Base-by-base conservation (phyloP, 2,113 vertebrate genomes). In the Pseudorhombus dupliciocellatus region DNA sequence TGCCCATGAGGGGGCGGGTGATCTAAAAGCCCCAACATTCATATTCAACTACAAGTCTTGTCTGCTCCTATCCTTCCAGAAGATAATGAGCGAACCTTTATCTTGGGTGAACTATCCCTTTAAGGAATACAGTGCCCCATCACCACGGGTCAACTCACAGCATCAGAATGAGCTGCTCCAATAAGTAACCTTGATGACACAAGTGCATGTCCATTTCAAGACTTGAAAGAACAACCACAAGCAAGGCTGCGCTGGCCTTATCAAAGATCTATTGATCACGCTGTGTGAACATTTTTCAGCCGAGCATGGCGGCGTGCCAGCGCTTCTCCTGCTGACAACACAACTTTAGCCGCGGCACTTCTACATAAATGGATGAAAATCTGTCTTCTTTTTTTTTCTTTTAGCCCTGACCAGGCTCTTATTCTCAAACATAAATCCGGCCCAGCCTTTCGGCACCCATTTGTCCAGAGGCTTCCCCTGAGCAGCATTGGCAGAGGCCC, bases 191-290 rank as follows among this genome's bases (percentile, higher is more conserved):
- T 68, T 14, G 37, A 62, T 80, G 67, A 81, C 57, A 69, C 52
- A 0, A 59, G 60, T 40, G 15, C 7, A 16, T 66, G 57, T 75
- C 46, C 48, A 56, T 4, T 51, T 66, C 57, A 30, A 22, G 40
- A 51, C 63, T 65, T 74, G 44, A 88, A 77, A 77, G 65, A 64
- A 62, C 42, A 63, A 53, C 66, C 66, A 48, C 60, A 75, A 57
- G 44, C 58, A 22, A 62, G 60, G 71, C 24, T 31, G 34, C 62
- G 69, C 76, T 76, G 59, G 67, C 30, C 50, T 85, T 65, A 87
- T 84, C 81, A 87, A 79, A 87, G 62, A 88, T 82, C 84, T 81
- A 81, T 86, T 68, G 84, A 89, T 88, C 54, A 67, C 77, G 84
- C 60, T 70, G 57, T 61, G 60, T 28, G 64, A 77, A 82, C 77